These are phyloP conservation scores for Dicerorhinus sumatrensis DNA, from an alignment of 2,113 vertebrate genomes.

Conservation along the genomic window DNA sequence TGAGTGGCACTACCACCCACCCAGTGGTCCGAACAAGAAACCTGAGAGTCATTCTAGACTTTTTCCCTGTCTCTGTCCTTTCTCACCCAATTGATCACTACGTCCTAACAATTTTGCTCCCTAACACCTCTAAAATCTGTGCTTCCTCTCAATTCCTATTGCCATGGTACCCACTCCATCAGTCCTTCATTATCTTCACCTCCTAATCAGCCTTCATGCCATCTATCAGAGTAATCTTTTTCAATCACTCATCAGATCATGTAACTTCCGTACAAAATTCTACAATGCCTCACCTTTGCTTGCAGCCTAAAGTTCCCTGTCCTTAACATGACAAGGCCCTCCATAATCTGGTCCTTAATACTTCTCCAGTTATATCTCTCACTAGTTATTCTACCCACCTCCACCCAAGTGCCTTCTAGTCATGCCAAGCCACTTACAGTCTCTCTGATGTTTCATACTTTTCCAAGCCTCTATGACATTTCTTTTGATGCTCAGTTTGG, in stretches of 20 bases:
- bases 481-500: neutral
- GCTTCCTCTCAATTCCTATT: neutral
- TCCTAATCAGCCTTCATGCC: neutral
- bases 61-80: neutral
- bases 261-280: neutral
- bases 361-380: neutral
- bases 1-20: neutral
- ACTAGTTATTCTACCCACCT: neutral
- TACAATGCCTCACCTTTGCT: neutral
- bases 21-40: neutral
- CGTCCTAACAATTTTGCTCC: neutral
- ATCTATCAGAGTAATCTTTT: conserved; percentile 1
- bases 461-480: conserved; percentile 28
- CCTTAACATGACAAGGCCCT: neutral
- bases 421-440: neutral
- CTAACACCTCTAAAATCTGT: neutral
- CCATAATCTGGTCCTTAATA: neutral
- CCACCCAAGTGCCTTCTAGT: neutral
- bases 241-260: conserved; percentile 5
- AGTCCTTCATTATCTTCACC: neutral
- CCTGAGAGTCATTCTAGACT: neutral
- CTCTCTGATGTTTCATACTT: neutral
- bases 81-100: neutral
- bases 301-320: neutral
- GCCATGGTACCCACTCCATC: neutral